Evolutionary conservation across 1,140 invertebrate species (phyloP).

Genomic region (Neotoxoptera formosana): DNA sequence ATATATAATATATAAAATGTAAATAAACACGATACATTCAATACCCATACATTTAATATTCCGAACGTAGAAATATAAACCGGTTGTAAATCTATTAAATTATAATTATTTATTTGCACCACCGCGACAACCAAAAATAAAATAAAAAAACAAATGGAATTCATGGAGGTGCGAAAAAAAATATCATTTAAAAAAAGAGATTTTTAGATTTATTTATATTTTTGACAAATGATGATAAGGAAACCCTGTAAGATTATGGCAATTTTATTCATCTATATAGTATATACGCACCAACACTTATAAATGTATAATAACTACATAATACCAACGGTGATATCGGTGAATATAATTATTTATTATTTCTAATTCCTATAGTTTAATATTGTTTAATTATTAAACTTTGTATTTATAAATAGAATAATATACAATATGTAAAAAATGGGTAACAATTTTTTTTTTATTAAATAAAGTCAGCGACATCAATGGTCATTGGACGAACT

Average conservation of each 20-base stretch:
- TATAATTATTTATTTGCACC: conserved; percentile 20
- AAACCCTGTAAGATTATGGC: not conserved
- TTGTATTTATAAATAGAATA: not conserved
- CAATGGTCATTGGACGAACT: too few species aligned
- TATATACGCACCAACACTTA: not conserved
- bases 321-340: not conserved
- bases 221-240: not conserved
- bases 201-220: not conserved
- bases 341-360: not conserved
- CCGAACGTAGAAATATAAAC: not conserved
- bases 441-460: too few species aligned
- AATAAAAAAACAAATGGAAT: not conserved
- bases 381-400: not conserved
- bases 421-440: too few species aligned
- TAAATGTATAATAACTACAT: not conserved
- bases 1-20: not conserved
- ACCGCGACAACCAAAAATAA: not conserved
- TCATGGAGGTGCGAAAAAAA: not conserved
- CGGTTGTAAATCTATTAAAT: conserved; percentile 38
- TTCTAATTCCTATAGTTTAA: not conserved
- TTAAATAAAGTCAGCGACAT: too few species aligned
- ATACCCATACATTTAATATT: not conserved
- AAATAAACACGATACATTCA: not conserved
- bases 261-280: not conserved
- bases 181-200: not conserved